These are phyloP conservation scores for Ephestia elutella DNA, from an alignment of 1,140 invertebrate genomes.

Conservation along the genomic window DNA sequence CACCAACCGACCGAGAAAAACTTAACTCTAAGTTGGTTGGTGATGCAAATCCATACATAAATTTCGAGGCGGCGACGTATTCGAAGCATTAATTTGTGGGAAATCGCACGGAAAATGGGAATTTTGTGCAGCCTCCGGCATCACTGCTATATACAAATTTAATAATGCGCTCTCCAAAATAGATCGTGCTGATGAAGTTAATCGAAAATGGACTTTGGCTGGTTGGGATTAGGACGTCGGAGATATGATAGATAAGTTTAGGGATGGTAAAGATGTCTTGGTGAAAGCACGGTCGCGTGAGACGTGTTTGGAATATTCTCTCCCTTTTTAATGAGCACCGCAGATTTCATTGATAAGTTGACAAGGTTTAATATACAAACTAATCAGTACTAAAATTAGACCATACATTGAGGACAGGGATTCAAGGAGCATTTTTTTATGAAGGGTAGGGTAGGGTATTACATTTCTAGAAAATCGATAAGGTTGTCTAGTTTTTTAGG, in stretches of 20 bases:
- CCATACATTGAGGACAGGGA: too few relatives aligned
- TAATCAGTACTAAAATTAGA: too few relatives aligned
- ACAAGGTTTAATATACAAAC: neutral
- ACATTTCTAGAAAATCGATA: too few relatives aligned
- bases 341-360: constrained; percentile 9
- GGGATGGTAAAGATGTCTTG: neutral
- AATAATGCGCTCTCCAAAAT: constrained; percentile 20
- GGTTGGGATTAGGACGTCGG: constrained; percentile 7
- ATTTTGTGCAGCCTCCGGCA: constrained; percentile 67
- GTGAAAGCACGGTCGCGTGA: constrained; percentile 11
- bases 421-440: too few relatives aligned
- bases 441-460: too few relatives aligned
- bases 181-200: constrained; percentile 3
- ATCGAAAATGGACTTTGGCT: constrained; percentile 10
- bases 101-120: constrained; percentile 72
- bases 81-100: constrained; percentile 68
- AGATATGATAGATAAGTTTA: neutral
- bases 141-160: constrained; percentile 31
- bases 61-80: constrained; percentile 64
- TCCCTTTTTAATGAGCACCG: constrained; percentile 26
- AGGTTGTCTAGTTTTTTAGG: too few relatives aligned
- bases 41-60: constrained; percentile 65
- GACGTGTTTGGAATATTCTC: constrained; percentile 31
- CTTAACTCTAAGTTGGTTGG: constrained; percentile 41
- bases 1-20: constrained; percentile 45